Evolutionary conservation across 1,140 invertebrate species (phyloP).

Genomic region (Diorhabda elongata): DNA sequence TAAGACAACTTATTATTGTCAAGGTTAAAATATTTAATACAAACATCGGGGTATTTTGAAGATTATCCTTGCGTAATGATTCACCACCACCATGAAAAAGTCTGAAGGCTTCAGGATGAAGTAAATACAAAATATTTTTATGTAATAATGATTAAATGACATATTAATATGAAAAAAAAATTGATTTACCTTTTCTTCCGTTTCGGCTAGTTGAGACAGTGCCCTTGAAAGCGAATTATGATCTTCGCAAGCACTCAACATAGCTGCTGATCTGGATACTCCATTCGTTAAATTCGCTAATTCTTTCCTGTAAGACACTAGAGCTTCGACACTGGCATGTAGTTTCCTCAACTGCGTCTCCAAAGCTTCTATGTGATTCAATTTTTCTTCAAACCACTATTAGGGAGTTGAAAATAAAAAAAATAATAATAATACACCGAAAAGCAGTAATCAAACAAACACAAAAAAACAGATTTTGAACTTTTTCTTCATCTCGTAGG

Average conservation of each 20-base stretch:
- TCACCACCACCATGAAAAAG: too few species aligned
- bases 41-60: too few species aligned
- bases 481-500: too few species aligned
- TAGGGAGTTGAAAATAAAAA: too few species aligned
- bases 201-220: constrained; percentile 88
- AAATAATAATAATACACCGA: too few species aligned
- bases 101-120: too few species aligned
- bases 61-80: neutral
- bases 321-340: constrained; percentile 80
- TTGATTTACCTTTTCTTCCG: constrained; percentile 70
- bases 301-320: constrained; percentile 84
- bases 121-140: too few species aligned
- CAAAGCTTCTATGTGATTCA: constrained; percentile 85
- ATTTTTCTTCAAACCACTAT: constrained; percentile 98
- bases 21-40: too few species aligned
- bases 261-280: constrained; percentile 84
- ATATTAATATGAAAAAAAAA: neutral
- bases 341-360: constrained; percentile 87
- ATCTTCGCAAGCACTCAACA: constrained; percentile 92
- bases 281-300: constrained; percentile 72
- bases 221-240: constrained; percentile 89
- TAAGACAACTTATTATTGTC: too few species aligned
- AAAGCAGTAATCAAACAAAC: neutral
- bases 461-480: neutral
- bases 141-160: too few species aligned